A percentile compares a stretch with the other conserved stretches of the same genome.
phyloP scores from a whole-genome alignment of 2,888 invertebrate species.

The Apodemia zela region DNA sequence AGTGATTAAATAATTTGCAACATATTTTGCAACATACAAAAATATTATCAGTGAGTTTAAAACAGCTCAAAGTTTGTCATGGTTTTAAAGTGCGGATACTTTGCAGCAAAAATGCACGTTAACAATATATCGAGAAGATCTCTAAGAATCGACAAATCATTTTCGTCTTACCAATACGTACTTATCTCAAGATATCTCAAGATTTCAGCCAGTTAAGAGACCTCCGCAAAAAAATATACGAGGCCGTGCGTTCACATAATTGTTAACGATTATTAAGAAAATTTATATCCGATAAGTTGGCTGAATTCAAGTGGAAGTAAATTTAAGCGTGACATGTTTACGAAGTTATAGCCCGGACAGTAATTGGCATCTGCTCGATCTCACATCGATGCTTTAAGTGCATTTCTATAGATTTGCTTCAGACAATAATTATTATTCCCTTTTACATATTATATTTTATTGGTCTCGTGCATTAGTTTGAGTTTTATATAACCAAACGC shows the following conservation, averaged over 20 bases:
- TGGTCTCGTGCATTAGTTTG: too few relatives aligned
- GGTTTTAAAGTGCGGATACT: too few relatives aligned
- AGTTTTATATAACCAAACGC: too few relatives aligned
- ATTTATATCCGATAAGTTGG: constrained; percentile 72
- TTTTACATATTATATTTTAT: too few relatives aligned
- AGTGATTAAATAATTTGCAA: too few relatives aligned
- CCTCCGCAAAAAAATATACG: constrained; percentile 52
- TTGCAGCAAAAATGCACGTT: too few relatives aligned
- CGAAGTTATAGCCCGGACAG: constrained; percentile 38
- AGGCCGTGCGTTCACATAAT: constrained; percentile 65
- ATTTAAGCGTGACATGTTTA: constrained; percentile 58
- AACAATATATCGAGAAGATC: constrained; percentile 27
- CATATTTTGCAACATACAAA: too few relatives aligned
- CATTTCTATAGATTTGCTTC: constrained; percentile 19
- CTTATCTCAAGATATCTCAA: constrained; percentile 41
- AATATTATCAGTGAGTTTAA: too few relatives aligned
- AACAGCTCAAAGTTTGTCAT: too few relatives aligned
- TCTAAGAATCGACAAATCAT: not conserved
- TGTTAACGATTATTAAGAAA: constrained; percentile 71
- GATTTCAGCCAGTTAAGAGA: constrained; percentile 36
- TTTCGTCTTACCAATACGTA: not conserved
- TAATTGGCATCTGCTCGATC: constrained; percentile 32
- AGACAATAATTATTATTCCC: not conserved
- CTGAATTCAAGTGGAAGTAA: constrained; percentile 58
- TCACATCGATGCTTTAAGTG: constrained; percentile 13